phyloP scores from a whole-genome alignment of 2,888 invertebrate species.

The Orchesella flavescens region DNA sequence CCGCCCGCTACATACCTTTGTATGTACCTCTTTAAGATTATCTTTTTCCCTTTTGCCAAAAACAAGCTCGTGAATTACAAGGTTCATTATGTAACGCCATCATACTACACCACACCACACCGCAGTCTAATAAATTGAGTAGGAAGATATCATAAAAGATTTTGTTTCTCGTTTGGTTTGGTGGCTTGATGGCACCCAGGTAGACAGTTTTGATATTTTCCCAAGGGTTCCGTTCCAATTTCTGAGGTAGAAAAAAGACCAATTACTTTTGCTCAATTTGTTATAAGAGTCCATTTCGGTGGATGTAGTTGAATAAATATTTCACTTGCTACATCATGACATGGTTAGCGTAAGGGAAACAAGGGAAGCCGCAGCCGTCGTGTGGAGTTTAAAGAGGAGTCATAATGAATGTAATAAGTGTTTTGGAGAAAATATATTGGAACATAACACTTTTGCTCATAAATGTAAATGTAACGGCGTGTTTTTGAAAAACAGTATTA shows the following conservation, averaged over 20 bases:
- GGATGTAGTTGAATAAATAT: constrained; percentile 14
- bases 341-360: background rate
- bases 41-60: constrained; percentile 45
- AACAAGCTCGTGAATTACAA: constrained; percentile 49
- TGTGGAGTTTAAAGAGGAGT: background rate
- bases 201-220: constrained; percentile 17
- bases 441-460: background rate
- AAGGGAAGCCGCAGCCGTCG: background rate
- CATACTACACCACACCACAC: constrained; percentile 13
- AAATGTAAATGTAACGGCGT: too few species aligned
- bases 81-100: constrained; percentile 43
- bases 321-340: constrained; percentile 1
- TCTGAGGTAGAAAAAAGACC: background rate
- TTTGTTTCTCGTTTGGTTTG: background rate
- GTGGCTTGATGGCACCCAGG: constrained; percentile 6
- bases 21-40: constrained; percentile 16
- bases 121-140: constrained; percentile 40
- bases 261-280: constrained; percentile 17
- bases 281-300: constrained; percentile 1
- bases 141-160: constrained; percentile 17
- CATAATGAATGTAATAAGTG: background rate
- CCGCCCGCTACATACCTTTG: constrained; percentile 17
- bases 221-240: background rate
- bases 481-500: too few species aligned
- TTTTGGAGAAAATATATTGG: background rate